Evolutionary conservation across 2,888 invertebrate species (phyloP), one percentile per base, ranked within the genome.

Genomic region (Pogonocherus hispidulus): DNA sequence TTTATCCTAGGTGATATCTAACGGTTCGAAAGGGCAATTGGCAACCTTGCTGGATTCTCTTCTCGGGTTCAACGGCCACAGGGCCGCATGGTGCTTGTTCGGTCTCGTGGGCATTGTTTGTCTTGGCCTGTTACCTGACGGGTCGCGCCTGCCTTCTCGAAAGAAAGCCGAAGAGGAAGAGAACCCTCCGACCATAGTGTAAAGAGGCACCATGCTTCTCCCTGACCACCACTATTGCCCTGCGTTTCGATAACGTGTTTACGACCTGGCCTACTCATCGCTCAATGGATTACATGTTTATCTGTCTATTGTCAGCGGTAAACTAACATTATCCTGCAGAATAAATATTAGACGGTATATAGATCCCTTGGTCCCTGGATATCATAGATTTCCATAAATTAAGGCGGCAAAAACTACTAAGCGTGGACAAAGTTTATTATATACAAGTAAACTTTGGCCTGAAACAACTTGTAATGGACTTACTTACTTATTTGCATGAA

Each of bases 51-150:
- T 14, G 35, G 23, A 8, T 23, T 22, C 55, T 41, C 14, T 18
- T 18, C n/a, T 32, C n/a, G 32, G 23, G 59, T 59, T 59, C 59
- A 59, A 49, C 32, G 59, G 32, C 59, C 59, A 59, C 27, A 47
- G 59, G 59, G 47, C 14, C 32, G 59, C 47, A 46, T 46, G 47
- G 20, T 44, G 44, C 41, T 20, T 8, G 57, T 19, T 9, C 47
- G 16, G 59, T 32, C 16, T 16, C 47, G 32, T 59, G 57, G 27
- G 18, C 19, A 59, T 47, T 59, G 59, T 59, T 59, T 57, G 55
- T 56, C 55, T 57, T 57, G 18, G 19, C 32, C 32, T 32, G 41
- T 46, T 59, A 47, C 59, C 59, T 59, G 52, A 16, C 18, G 47
- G 59, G 47, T 49, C 32, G 54, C 19, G 27, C 23, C 59, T 47